Percentiles rank a stretch among this genome's conserved stretches.
phyloP scores from a whole-genome alignment of 2,113 vertebrate genomes.

The Campylorhamphus procurvoides region DNA sequence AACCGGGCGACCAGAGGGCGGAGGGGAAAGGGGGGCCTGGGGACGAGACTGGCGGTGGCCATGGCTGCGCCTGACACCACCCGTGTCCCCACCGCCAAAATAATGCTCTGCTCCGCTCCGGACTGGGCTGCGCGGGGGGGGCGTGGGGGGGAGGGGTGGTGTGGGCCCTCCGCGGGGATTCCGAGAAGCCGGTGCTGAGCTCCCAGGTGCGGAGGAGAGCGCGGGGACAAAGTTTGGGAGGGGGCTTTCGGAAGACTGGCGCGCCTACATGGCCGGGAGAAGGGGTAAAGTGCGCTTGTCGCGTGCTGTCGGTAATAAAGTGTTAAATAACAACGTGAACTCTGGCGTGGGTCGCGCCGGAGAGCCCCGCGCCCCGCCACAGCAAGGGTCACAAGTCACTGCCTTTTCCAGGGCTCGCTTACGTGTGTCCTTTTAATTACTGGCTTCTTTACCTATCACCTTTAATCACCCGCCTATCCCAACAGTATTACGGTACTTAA shows the following conservation, averaged over 20 bases:
- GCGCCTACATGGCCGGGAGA: neutral
- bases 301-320: neutral
- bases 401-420: neutral
- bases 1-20: conserved; percentile 69
- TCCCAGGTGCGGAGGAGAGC: neutral
- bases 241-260: neutral
- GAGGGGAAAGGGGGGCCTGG: neutral
- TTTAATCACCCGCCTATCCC: conserved; percentile 48
- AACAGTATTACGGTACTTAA: conserved; percentile 52
- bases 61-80: neutral
- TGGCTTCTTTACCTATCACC: conserved; percentile 48
- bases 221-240: neutral
- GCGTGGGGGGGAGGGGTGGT: neutral
- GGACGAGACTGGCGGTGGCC: neutral
- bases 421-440: conserved; percentile 49
- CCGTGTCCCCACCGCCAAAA: neutral
- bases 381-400: neutral
- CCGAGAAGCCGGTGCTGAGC: neutral
- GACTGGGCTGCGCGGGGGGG: neutral
- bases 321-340: neutral
- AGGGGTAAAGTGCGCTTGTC: neutral
- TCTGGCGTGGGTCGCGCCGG: neutral
- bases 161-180: neutral
- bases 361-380: neutral
- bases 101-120: neutral